Base-by-base conservation (phyloP, 2,797 vertebrate species). In the Columba guinea region DNA sequence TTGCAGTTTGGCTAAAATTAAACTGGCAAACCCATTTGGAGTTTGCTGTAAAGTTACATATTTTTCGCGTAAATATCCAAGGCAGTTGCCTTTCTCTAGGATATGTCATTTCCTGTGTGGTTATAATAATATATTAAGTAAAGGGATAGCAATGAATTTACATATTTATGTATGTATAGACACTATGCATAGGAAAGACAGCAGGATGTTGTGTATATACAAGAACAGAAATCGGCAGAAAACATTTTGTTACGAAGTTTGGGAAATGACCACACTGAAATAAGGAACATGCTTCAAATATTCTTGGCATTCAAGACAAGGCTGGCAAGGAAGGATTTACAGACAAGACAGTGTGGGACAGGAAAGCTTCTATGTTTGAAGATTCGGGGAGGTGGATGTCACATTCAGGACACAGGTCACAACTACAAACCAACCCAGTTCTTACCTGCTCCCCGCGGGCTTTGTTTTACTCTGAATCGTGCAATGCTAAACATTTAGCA, bases 31-130 rank as follows among this genome's bases (percentile, higher is more conserved):
- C 8, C 46, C 28, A 1, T 51, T 84, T 16, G 2, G 82, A 83
- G 53, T 32, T 87, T 80, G 74, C 88, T 76, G 83, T 35, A 70
- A 93, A 93, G 79, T 80, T 88, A 71, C 83, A 70, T 39, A 67
- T 81, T 93, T 92, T 84, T 75, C 91, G 85, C 22, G 11, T 87
- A 92, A 97, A 91, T 69, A 94, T 94, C 51, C 82, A 83, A 89
- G 83, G 94, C 93, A 68, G 90, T 76, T 87, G 68, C 84, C 81
- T 95, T 94, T 95, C 88, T 83, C 65, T 87, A 60, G 84, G 79
- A 90, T 90, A 86, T 93, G 92, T 96, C 94, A 95, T 94, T 97
- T 96, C 94, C 94, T 94, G 94, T 95, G 83, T 88, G 69, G 83
- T 87, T 95, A 30, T 59, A 90, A 81, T 81, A 87, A 86, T 51